Conservation (phyloP, 2,113 vertebrate genomes). For the Neomonachus schauinslandi region DNA sequence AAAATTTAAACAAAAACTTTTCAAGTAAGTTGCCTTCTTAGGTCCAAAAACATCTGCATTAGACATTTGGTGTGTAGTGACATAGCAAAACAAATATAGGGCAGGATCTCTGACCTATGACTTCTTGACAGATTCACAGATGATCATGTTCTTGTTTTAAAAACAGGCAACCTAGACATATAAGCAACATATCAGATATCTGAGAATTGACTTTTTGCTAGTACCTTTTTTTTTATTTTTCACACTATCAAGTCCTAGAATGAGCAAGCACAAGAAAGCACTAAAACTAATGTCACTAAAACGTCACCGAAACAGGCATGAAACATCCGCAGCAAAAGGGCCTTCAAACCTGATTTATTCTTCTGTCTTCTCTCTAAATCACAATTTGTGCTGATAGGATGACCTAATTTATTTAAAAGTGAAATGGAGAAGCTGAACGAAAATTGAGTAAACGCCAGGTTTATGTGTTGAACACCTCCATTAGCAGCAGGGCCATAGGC, state of each 20-base stretch:
- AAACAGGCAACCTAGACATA: slow-evolving; percentile 70
- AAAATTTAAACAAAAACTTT: slow-evolving; percentile 65
- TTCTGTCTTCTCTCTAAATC: slow-evolving; percentile 69
- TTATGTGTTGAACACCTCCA: neutral
- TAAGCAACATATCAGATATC: slow-evolving; percentile 71
- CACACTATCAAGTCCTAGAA: slow-evolving; percentile 26
- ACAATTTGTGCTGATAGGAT: slow-evolving; percentile 51
- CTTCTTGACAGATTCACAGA: slow-evolving; percentile 80
- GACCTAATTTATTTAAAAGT: slow-evolving; percentile 59
- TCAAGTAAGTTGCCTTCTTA: slow-evolving; percentile 56
- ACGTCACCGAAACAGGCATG: neutral
- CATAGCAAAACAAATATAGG: slow-evolving; percentile 76
- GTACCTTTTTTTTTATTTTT: slow-evolving; percentile 68
- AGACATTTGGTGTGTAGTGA: slow-evolving; percentile 56
- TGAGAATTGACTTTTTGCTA: slow-evolving; percentile 66
- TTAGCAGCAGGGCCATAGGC: neutral
- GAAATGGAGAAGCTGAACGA: slow-evolving; percentile 28
- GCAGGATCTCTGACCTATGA: slow-evolving; percentile 66
- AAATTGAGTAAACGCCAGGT: neutral
- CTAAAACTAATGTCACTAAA: neutral
- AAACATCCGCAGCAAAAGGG: neutral
- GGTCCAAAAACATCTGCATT: slow-evolving; percentile 74
- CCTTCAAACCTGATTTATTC: slow-evolving; percentile 51
- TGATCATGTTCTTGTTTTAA: slow-evolving; percentile 73
- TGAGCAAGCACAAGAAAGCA: slow-evolving; percentile 17